A percentile compares a stretch with the other conserved stretches of the same genome.
Evolutionary conservation across 2,797 vertebrate genomes (phyloP).

Genomic region (Bradypus variegatus): DNA sequence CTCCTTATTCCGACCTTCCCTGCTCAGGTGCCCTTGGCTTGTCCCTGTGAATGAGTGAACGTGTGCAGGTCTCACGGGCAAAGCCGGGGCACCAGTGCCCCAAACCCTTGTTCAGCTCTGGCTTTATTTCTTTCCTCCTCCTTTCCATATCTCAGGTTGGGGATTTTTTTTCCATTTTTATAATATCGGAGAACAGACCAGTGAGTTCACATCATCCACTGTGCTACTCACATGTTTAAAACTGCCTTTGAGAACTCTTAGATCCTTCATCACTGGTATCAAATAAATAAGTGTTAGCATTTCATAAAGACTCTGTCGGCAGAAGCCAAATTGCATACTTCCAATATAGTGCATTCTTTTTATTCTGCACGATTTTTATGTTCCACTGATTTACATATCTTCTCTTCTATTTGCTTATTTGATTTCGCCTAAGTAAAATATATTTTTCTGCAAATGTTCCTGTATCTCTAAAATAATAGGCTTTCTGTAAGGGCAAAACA

Average conservation of each 20-base stretch:
- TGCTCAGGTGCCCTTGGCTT: fast-evolving
- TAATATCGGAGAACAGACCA: not conserved
- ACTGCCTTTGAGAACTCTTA: conserved; percentile 34
- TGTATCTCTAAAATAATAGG: conserved; percentile 59
- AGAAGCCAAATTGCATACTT: not conserved
- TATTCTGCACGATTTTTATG: not conserved
- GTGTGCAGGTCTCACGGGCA: too few species aligned
- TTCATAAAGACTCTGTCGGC: conserved; percentile 51
- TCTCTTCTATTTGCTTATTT: conserved; percentile 70
- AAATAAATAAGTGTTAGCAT: conserved; percentile 33
- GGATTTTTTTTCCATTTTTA: not conserved
- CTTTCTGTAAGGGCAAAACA: conserved; percentile 40
- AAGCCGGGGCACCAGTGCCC: not conserved
- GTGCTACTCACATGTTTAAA: not conserved
- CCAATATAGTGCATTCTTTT: not conserved
- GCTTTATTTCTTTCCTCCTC: not conserved
- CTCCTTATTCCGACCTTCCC: fast-evolving
- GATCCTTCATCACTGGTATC: conserved; percentile 21
- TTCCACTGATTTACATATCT: conserved; percentile 66
- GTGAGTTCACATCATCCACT: not conserved
- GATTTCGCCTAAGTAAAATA: conserved; percentile 70
- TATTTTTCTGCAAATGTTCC: conserved; percentile 67
- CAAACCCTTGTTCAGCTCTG: not conserved
- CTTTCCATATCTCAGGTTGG: not conserved
- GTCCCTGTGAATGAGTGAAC: not conserved